Conservation (phyloP, 2,113 vertebrate genomes). For the Labeo catla region DNA sequence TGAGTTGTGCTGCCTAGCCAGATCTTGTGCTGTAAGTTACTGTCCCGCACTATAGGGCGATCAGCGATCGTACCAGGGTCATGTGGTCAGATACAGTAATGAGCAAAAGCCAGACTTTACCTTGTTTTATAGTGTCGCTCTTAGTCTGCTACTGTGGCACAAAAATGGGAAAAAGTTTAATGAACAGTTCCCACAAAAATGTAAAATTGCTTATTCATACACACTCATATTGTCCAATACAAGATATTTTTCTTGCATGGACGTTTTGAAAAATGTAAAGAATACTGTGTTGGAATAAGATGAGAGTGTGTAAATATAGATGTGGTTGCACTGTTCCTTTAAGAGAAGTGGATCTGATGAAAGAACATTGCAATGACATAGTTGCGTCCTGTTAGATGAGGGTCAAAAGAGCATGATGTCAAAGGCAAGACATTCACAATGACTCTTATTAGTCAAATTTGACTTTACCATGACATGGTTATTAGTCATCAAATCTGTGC, state of each 20-base stretch:
- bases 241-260: neutral
- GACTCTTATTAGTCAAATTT: neutral
- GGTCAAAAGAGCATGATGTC: constrained; percentile 2
- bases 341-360: constrained; percentile 9
- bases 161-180: neutral
- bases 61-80: constrained; percentile 22
- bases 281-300: neutral
- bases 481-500: neutral
- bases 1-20: constrained; percentile 41
- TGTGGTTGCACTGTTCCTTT: neutral
- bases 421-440: neutral
- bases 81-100: constrained; percentile 34
- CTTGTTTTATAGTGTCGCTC: neutral
- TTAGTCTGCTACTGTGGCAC: neutral
- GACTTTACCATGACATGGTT: neutral
- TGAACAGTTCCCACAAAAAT: neutral
- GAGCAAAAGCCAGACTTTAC: neutral
- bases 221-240: neutral
- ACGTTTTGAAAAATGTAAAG: neutral
- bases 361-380: neutral
- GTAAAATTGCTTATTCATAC: neutral
- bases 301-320: neutral
- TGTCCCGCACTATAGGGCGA: constrained; percentile 35
- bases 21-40: constrained; percentile 39
- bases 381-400: neutral